phyloP scores from a whole-genome alignment of 2,888 invertebrate species.

The Epistrophe grossulariae region DNA sequence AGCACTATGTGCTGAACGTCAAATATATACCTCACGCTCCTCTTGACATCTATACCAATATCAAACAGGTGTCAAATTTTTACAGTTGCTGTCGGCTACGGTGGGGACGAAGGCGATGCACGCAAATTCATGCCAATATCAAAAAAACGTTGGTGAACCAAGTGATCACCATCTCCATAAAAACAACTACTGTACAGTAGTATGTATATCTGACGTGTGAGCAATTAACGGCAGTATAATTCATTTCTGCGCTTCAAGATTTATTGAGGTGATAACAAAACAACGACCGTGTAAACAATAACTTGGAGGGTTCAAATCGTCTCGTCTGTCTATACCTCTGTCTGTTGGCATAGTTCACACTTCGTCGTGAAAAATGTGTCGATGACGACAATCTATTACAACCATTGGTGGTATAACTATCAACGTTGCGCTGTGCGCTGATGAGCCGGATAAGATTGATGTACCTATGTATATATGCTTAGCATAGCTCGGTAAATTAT shows the following conservation, averaged over 20 bases:
- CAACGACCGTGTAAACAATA: conserved; percentile 66
- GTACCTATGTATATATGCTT: background rate
- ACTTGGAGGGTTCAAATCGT: conserved; percentile 19
- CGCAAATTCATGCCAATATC: conserved; percentile 29
- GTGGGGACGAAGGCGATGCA: background rate
- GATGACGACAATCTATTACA: conserved; percentile 27
- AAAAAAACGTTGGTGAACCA: background rate
- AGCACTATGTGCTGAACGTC: conserved; percentile 13
- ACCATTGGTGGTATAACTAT: conserved; percentile 22
- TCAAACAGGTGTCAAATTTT: conserved; percentile 64
- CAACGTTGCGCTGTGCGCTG: conserved; percentile 20
- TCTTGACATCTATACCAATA: conserved; percentile 7
- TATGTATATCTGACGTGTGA: conserved; percentile 37
- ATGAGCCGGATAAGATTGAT: conserved; percentile 53
- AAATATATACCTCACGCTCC: background rate
- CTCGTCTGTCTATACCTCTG: background rate
- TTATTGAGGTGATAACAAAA: conserved; percentile 64
- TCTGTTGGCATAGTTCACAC: conserved; percentile 55
- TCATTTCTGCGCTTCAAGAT: conserved; percentile 51
- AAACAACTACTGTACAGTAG: conserved; percentile 16
- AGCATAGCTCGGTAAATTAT: conserved; percentile 32
- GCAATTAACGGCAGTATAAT: conserved; percentile 64
- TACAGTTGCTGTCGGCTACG: background rate
- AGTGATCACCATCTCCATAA: background rate
- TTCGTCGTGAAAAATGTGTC: conserved; percentile 38